These are phyloP conservation scores for Meganola albula DNA, from an alignment of 2,888 invertebrate species.

Conservation along the genomic window DNA sequence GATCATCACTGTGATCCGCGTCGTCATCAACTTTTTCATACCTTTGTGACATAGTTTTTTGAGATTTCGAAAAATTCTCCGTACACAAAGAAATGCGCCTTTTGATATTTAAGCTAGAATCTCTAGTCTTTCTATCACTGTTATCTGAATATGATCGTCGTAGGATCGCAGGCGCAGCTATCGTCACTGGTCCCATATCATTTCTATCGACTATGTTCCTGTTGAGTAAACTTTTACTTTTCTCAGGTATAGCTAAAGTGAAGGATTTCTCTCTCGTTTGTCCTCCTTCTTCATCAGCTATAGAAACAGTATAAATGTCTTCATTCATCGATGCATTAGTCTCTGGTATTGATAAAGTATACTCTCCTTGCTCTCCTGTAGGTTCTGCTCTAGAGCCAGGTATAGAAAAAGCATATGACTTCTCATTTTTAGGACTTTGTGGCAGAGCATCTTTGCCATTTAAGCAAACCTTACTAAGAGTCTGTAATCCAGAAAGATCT, in stretches of 20 bases:
- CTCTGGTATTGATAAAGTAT: conserved; percentile 71
- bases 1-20: conserved; percentile 57
- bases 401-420: conserved; percentile 61
- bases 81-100: conserved; percentile 65
- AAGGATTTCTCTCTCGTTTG: conserved; percentile 59
- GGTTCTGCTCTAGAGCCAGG: conserved; percentile 70
- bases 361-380: conserved; percentile 70
- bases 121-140: conserved; percentile 58
- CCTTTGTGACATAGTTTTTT: conserved; percentile 31
- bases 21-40: conserved; percentile 37
- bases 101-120: conserved; percentile 52
- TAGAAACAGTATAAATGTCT: conserved; percentile 73
- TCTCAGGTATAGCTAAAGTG: conserved; percentile 68
- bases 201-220: conserved; percentile 55
- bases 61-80: conserved; percentile 47
- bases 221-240: conserved; percentile 63
- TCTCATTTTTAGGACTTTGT: conserved; percentile 51
- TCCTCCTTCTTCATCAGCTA: conserved; percentile 66
- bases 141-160: conserved; percentile 71
- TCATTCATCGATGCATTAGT: conserved; percentile 74
- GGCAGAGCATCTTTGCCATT: conserved; percentile 56
- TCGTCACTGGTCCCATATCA: conserved; percentile 44
- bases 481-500: conserved; percentile 67
- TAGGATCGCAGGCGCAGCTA: conserved; percentile 68
- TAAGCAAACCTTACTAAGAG: conserved; percentile 49